Evolutionary conservation across 2,797 vertebrate species (phyloP).

Genomic region (Fundulus diaphanus): DNA sequence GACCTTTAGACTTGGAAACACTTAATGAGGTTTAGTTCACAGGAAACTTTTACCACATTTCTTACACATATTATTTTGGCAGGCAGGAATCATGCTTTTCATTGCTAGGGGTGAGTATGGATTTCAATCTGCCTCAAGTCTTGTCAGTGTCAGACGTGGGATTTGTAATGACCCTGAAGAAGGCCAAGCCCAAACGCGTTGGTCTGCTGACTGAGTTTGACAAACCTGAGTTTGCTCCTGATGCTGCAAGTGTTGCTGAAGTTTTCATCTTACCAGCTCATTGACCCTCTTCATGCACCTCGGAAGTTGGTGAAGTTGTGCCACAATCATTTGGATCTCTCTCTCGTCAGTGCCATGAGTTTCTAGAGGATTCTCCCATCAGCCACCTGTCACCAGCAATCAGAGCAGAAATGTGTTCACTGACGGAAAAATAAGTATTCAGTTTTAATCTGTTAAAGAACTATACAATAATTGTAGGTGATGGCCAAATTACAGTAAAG

Average conservation of each 20-base stretch:
- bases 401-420: background rate
- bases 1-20: background rate
- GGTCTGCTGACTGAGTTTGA: too few species aligned
- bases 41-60: background rate
- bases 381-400: background rate
- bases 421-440: background rate
- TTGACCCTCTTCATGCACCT: too few species aligned
- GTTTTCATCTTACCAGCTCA: too few species aligned
- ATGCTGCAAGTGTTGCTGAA: too few species aligned
- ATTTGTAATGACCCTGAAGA: too few species aligned
- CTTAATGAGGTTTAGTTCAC: background rate
- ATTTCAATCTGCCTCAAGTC: background rate
- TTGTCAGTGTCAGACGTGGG: background rate
- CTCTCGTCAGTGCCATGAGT: background rate
- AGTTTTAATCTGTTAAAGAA: background rate
- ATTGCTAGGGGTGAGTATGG: background rate
- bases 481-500: too few species aligned
- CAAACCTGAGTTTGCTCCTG: too few species aligned
- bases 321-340: too few species aligned
- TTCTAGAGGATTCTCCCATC: background rate
- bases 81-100: background rate
- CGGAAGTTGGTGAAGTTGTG: too few species aligned
- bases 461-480: too few species aligned
- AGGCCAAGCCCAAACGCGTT: too few species aligned
- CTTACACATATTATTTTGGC: background rate